These are phyloP conservation scores for Misgurnus anguillicaudatus DNA, from an alignment of 2,113 vertebrate genomes.

Conservation along the genomic window DNA sequence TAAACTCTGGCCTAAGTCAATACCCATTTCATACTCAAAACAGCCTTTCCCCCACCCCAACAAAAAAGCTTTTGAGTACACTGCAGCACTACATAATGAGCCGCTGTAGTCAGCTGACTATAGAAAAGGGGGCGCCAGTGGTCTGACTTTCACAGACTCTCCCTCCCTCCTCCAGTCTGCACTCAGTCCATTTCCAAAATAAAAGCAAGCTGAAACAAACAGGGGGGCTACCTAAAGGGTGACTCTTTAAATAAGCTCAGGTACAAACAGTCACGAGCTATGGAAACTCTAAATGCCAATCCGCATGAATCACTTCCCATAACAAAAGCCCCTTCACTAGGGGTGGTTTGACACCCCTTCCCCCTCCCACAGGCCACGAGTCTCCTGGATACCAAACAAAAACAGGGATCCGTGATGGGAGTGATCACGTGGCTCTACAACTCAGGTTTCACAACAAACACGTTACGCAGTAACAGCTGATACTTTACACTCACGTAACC, in stretches of 20 bases:
- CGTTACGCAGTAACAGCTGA: conserved; percentile 71
- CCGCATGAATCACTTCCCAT: conserved; percentile 43
- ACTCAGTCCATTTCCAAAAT: neutral
- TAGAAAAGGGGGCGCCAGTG: conserved; percentile 15
- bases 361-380: conserved; percentile 51
- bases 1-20: neutral
- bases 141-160: conserved; percentile 19
- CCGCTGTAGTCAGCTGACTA: conserved; percentile 40
- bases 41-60: neutral
- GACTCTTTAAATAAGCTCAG: neutral
- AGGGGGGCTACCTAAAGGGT: neutral
- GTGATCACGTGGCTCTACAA: conserved; percentile 76
- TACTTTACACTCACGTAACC: conserved; percentile 25
- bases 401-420: conserved; percentile 70
- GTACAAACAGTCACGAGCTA: neutral
- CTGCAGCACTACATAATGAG: conserved; percentile 17
- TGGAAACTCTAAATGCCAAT: conserved; percentile 3
- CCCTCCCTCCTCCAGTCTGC: conserved; percentile 19
- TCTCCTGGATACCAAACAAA: conserved; percentile 81
- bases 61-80: conserved; percentile 23
- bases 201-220: conserved; percentile 37
- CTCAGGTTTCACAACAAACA: conserved; percentile 98
- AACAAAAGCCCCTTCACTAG: conserved; percentile 40
- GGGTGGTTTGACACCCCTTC: conserved; percentile 16
- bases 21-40: neutral